These are phyloP conservation scores for Morelia viridis DNA, from an alignment of 2,797 vertebrate species.

Conservation along the genomic window DNA sequence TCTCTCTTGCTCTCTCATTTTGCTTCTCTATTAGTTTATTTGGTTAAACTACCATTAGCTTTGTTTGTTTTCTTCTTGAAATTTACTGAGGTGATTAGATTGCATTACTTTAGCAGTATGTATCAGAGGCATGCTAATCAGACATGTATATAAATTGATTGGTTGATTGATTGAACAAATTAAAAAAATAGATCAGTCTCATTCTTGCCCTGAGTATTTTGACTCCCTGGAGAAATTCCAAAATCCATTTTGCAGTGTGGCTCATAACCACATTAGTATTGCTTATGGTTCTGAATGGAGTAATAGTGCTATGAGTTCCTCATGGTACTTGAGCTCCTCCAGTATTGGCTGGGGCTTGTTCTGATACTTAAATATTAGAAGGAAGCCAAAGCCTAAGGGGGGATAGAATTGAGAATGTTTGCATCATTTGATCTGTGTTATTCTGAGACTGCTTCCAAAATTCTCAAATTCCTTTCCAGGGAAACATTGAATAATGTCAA, in stretches of 20 bases:
- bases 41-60: not conserved
- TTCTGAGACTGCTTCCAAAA: not conserved
- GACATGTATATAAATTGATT: not conserved
- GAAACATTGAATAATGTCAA: not conserved
- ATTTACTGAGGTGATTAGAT: not conserved
- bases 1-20: not conserved
- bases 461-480: not conserved
- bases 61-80: not conserved
- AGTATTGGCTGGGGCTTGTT: not conserved
- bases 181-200: not conserved
- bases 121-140: not conserved
- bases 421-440: not conserved
- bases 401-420: not conserved
- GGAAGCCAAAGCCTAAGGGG: not conserved
- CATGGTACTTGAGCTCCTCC: not conserved
- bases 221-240: not conserved
- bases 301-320: not conserved
- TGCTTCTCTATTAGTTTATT: not conserved
- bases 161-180: not conserved
- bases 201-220: not conserved
- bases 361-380: not conserved
- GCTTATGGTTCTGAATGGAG: not conserved
- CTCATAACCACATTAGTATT: not conserved
- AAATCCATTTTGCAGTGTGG: not conserved
- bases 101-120: not conserved